These are phyloP conservation scores for Poecilia picta DNA, from an alignment of 2,797 vertebrate genomes.

Conservation along the genomic window DNA sequence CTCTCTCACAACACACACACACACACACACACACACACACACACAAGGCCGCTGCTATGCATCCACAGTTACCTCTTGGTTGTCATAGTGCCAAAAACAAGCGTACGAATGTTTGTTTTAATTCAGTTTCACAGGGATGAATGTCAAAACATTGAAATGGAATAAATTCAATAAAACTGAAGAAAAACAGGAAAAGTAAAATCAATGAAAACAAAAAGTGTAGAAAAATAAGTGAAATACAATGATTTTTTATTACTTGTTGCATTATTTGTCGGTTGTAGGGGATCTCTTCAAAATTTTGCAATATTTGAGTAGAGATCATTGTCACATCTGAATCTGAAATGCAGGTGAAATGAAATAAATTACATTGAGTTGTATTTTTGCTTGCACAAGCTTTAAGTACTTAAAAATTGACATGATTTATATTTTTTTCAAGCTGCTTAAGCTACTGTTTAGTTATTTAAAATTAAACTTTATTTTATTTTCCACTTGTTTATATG, in stretches of 20 bases:
- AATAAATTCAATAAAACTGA: neutral
- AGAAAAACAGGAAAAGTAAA: neutral
- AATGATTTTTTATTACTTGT: neutral
- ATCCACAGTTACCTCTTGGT: slow-evolving; percentile 9
- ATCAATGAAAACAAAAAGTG: neutral
- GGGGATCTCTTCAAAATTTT: neutral
- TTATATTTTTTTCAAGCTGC: neutral
- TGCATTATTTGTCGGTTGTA: neutral
- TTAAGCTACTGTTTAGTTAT: neutral
- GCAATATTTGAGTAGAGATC: neutral
- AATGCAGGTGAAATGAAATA: neutral
- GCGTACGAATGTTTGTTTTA: neutral
- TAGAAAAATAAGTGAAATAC: neutral
- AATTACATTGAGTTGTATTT: neutral
- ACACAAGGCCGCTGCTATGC: slow-evolving; percentile 28
- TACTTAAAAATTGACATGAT: neutral
- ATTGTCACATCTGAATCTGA: neutral
- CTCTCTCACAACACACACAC: slow-evolving; percentile 35
- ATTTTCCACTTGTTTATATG: neutral
- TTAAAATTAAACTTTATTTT: neutral
- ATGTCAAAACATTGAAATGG: neutral
- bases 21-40: slow-evolving; percentile 35
- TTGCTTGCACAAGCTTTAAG: neutral
- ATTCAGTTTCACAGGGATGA: too few relatives aligned
- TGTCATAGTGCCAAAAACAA: slow-evolving; percentile 29